A percentile compares a stretch with the other conserved stretches of the same genome.
Evolutionary conservation across 2,888 invertebrate genomes (phyloP).

Genomic region (Eupsilia transversa): DNA sequence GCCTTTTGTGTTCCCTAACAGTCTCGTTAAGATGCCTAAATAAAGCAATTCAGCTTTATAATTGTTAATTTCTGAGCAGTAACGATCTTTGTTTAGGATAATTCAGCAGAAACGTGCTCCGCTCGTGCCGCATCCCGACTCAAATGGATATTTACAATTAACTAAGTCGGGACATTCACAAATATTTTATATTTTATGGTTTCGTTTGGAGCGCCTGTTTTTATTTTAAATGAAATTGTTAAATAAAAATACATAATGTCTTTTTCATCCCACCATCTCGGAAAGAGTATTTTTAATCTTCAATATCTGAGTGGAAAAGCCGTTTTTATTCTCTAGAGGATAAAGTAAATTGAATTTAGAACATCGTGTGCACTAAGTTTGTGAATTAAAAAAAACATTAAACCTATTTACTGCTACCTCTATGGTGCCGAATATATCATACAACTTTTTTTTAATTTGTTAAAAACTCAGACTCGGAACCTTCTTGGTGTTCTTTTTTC

Average conservation of each 20-base stretch:
- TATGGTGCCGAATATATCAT: too few species aligned
- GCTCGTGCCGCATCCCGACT: conserved; percentile 57
- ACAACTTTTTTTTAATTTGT: too few species aligned
- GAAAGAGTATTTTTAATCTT: too few species aligned
- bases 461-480: too few species aligned
- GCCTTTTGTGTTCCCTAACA: conserved; percentile 71
- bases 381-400: too few species aligned
- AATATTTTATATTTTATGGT: conserved; percentile 35
- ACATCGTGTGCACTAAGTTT: too few species aligned
- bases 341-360: too few species aligned
- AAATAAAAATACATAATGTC: conserved; percentile 8
- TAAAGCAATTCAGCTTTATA: conserved; percentile 82
- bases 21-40: conserved; percentile 75
- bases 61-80: conserved; percentile 80
- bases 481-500: too few species aligned
- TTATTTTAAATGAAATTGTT: conserved; percentile 25
- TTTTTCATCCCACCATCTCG: too few species aligned
- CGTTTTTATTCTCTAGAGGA: too few species aligned
- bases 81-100: conserved; percentile 83
- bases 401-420: too few species aligned
- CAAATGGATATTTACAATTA: conserved; percentile 65
- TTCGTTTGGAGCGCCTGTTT: conserved; percentile 10
- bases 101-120: conserved; percentile 70
- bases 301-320: too few species aligned
- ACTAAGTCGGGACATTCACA: conserved; percentile 37